Conservation (phyloP, 2,888 invertebrate genomes). For the Drosophila pseudotakahashii region DNA sequence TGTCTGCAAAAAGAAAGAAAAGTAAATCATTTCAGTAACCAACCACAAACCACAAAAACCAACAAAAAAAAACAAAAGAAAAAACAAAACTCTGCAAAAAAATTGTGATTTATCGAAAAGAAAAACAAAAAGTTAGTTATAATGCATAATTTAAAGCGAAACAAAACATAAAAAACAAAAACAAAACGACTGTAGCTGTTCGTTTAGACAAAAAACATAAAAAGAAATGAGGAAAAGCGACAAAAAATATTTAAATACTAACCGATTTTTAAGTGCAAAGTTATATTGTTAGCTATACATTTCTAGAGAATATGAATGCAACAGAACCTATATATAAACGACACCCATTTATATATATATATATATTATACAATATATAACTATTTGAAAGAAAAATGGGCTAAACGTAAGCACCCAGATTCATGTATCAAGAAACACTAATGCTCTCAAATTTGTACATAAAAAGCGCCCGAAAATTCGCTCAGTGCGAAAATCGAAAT, state of each 20-base stretch:
- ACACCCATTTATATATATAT: conserved; percentile 6
- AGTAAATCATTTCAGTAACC: conserved; percentile 27
- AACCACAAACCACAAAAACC: conserved; percentile 35
- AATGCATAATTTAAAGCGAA: conserved; percentile 29
- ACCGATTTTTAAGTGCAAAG: conserved; percentile 63
- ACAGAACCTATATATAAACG: conserved; percentile 17
- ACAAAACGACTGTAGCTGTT: conserved; percentile 27
- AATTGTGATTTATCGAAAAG: conserved; percentile 67
- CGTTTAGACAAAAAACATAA: conserved; percentile 21
- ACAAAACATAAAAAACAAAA: conserved; percentile 2
- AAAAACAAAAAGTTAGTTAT: conserved; percentile 47
- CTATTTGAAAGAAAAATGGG: neutral
- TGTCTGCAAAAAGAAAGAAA: conserved; percentile 11
- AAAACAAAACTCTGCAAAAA: conserved; percentile 56
- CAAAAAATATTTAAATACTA: conserved; percentile 49
- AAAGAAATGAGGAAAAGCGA: conserved; percentile 17
- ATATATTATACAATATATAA: neutral
- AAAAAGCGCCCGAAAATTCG: conserved; percentile 16
- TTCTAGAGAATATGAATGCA: conserved; percentile 27
- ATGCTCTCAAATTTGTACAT: conserved; percentile 41
- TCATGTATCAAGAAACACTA: conserved; percentile 2
- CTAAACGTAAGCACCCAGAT: conserved; percentile 13
- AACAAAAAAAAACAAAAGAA: conserved; percentile 31
- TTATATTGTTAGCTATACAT: conserved; percentile 58
- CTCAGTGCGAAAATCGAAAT: conserved; percentile 10